Evolutionary conservation across 2,797 vertebrate genomes (phyloP), one percentile per base, ranked within the genome.

Genomic region (Hydrolagus colliei): DNA sequence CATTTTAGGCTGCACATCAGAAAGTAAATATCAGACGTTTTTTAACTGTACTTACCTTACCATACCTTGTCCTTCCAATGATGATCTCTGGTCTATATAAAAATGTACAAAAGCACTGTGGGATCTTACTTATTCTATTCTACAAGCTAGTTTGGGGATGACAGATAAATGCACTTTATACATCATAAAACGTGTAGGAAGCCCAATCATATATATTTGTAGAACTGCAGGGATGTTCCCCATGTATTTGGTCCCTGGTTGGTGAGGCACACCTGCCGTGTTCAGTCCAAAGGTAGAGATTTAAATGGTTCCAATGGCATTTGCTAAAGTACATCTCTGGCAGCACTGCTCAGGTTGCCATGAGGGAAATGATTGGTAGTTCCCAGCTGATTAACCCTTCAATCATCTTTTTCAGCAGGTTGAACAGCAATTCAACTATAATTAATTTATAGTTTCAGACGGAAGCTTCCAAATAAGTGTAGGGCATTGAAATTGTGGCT

Each of bases 291-390:
- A 63, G 61, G 77, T 16, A 65, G 27, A 13, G n/a, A 32, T 32
- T 80, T 80, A 27, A 62, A 80, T 80, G 22, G 65, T 65, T 80
- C 77, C 77, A 7, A 65, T 27, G 77, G 27, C 62, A 65, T 32
- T 80, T 32, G 22, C 52, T 80, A 9, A 80, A 80, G 62, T 65
- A 8, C 22, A 32, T 13, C n/a, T 13, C 13, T 65, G 77, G 77
- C 52, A 65, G 77, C 77, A 32, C 62, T 80, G 13, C 77, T 27
- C n/a, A 62, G 59, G 14, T 63, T 65, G 7, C 73, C 6, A 14
- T 80, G 10, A 27, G 61, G n/a, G 77, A 65, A 32, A 27, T 65
- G 22, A 68, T 32, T 14, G 61, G 22, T 67, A 22, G 14, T 79
- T 79, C 27, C 6, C 63, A 35, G 14, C 12, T n/a, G 65, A 62